phyloP scores from a whole-genome alignment of 2,888 invertebrate genomes.

The Caenorhabditis sinica region DNA sequence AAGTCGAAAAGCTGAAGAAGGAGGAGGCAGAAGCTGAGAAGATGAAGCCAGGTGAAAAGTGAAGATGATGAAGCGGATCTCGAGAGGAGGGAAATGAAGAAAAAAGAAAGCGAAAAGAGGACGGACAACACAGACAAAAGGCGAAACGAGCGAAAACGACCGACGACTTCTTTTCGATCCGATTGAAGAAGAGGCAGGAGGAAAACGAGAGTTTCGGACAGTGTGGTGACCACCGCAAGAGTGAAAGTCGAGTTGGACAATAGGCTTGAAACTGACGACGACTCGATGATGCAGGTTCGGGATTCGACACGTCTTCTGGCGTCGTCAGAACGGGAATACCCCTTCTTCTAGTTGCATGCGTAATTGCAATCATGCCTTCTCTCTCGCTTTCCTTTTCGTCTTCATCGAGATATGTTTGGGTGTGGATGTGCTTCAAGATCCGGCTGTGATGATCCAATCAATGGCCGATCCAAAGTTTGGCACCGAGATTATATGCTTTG shows the following conservation, averaged over 20 bases:
- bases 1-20: constrained; percentile 6
- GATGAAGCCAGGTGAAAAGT: constrained; percentile 62
- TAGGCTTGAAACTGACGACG: constrained; percentile 64
- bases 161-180: constrained; percentile 33
- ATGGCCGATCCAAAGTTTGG: constrained; percentile 34
- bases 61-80: constrained; percentile 64
- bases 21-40: constrained; percentile 33
- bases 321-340: constrained; percentile 54
- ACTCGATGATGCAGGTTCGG: constrained; percentile 59
- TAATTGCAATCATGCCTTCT: constrained; percentile 31
- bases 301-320: constrained; percentile 28
- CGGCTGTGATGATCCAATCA: constrained; percentile 52
- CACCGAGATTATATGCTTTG: constrained; percentile 23
- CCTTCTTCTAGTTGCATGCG: constrained; percentile 43
- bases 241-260: constrained; percentile 63
- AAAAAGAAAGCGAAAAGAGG: constrained; percentile 51
- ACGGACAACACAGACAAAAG: constrained; percentile 49
- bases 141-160: constrained; percentile 53
- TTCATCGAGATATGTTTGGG: constrained; percentile 58
- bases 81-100: constrained; percentile 20
- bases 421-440: constrained; percentile 45
- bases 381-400: constrained; percentile 61
- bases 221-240: constrained; percentile 59
- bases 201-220: constrained; percentile 66
- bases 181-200: constrained; percentile 26